phyloP scores from a whole-genome alignment of 2,113 vertebrate species.

The Cebus imitator region DNA sequence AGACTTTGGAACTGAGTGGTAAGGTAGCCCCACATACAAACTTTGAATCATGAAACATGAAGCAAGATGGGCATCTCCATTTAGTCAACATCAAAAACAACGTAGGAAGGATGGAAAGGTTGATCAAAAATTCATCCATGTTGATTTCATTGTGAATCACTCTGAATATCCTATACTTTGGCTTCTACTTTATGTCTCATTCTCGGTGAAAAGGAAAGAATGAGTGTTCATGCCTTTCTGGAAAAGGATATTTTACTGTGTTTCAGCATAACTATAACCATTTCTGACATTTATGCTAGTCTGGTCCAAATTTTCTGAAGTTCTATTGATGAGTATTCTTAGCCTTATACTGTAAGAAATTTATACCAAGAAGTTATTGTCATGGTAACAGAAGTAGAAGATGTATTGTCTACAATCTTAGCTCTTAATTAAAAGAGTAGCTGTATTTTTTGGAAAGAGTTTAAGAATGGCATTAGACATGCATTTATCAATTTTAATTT shows the following conservation, averaged over 20 bases:
- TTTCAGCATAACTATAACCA: neutral
- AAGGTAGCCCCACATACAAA: neutral
- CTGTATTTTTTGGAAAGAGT: neutral
- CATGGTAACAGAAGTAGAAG: neutral
- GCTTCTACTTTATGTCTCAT: neutral
- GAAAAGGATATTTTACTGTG: neutral
- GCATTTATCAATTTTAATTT: constrained; percentile 42
- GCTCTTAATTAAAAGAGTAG: neutral
- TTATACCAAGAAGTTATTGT: neutral
- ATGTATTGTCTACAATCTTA: neutral
- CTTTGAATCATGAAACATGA: neutral
- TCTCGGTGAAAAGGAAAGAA: neutral
- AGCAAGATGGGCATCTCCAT: neutral
- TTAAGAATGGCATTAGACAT: neutral
- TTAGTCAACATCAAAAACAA: neutral
- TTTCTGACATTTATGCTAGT: neutral
- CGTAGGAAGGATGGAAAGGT: neutral
- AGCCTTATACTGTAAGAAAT: constrained; percentile 30
- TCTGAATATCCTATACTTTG: neutral
- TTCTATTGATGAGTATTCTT: neutral
- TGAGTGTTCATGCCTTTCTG: neutral
- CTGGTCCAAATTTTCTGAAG: neutral
- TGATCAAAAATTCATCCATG: neutral
- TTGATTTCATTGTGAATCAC: neutral
- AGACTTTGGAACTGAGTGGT: neutral